These are phyloP conservation scores for Nasonia longicornis DNA, from an alignment of 1,140 invertebrate species.

Conservation along the genomic window DNA sequence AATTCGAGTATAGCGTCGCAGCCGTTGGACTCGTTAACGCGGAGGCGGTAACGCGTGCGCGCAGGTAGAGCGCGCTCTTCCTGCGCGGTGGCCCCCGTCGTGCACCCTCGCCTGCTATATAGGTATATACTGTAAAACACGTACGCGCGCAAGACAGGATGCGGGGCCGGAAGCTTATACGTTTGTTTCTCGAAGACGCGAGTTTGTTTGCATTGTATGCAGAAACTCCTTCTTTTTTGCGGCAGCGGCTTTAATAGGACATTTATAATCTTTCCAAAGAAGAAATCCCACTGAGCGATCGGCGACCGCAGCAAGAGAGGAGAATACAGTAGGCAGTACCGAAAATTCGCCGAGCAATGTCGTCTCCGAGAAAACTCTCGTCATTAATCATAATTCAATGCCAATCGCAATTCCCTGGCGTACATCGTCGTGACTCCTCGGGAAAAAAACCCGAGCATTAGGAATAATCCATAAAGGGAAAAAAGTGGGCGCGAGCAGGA, in stretches of 20 bases:
- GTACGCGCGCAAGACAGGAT: neutral
- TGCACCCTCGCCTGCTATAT: neutral
- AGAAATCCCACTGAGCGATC: too few relatives aligned
- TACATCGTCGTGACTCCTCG: neutral
- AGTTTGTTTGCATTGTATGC: neutral
- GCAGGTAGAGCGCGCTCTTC: neutral
- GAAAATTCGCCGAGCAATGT: too few relatives aligned
- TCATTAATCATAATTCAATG: conserved; percentile 13
- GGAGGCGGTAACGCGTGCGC: neutral
- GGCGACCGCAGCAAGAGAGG: too few relatives aligned
- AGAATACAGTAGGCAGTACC: too few relatives aligned
- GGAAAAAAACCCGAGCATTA: neutral
- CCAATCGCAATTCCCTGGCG: neutral
- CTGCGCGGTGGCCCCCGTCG: neutral
- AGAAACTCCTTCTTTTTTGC: neutral
- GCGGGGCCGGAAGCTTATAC: too few relatives aligned
- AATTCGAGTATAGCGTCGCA: neutral
- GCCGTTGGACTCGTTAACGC: conserved; percentile 4
- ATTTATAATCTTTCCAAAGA: too few relatives aligned
- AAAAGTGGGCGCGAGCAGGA: conserved; percentile 2
- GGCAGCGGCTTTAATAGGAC: too few relatives aligned
- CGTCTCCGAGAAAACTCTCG: neutral
- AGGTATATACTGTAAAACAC: too few relatives aligned
- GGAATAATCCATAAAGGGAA: neutral
- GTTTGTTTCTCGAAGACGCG: neutral